Conservation (phyloP, 2,797 vertebrate species). For the Dendrocincla tyrannina region DNA sequence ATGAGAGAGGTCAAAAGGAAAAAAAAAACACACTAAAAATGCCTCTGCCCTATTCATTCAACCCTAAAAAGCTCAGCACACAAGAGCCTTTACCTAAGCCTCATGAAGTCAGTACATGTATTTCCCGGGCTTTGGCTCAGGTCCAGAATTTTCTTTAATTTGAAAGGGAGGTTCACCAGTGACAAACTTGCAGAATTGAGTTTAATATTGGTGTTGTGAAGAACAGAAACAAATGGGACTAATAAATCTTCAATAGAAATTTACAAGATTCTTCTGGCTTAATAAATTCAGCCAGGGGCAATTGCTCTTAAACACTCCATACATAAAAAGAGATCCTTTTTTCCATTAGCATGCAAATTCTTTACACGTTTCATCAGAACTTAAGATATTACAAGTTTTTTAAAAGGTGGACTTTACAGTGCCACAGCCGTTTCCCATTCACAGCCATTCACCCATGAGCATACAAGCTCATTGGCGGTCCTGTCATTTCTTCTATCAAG, state of each 20-base stretch:
- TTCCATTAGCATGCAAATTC: conserved; percentile 17
- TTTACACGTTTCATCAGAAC: background rate
- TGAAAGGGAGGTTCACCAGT: conserved; percentile 7
- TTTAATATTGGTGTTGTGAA: conserved; percentile 40
- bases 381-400: background rate
- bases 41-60: background rate
- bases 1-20: background rate
- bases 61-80: background rate
- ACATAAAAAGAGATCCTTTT: background rate
- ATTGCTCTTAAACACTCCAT: background rate
- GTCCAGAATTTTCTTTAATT: background rate
- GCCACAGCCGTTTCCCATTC: background rate
- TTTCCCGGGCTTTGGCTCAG: background rate
- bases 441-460: background rate
- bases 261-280: conserved; percentile 78
- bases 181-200: background rate
- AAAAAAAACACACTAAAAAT: background rate
- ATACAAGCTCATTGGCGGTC: background rate
- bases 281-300: conserved; percentile 58
- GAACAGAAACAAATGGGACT: conserved; percentile 82
- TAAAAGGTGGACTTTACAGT: background rate
- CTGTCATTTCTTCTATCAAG: background rate
- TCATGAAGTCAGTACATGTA: background rate
- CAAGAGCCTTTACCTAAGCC: background rate
- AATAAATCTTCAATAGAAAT: conserved; percentile 82